Conservation (phyloP, 2,888 invertebrate genomes). For the Suillia variegata region DNA sequence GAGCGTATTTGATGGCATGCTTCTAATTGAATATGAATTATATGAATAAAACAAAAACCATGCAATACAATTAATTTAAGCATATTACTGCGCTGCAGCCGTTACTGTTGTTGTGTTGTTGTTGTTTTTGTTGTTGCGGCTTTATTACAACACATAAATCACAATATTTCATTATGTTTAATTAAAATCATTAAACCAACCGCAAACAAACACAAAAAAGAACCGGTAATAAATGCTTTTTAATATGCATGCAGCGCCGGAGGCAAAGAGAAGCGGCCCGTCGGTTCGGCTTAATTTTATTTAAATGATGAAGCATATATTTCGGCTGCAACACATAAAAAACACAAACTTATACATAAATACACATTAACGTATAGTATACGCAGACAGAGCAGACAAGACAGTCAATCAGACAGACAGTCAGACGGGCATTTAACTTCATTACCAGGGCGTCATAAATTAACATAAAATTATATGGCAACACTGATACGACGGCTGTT, state of each 20-base stretch:
- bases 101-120: too few species aligned
- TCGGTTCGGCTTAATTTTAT: too few species aligned
- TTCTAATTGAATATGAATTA: too few species aligned
- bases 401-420: too few species aligned
- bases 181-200: not conserved
- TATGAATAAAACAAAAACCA: too few species aligned
- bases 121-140: too few species aligned
- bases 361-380: not conserved
- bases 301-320: conserved; percentile 5
- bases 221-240: not conserved
- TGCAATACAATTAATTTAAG: too few species aligned
- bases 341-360: not conserved
- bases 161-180: not conserved
- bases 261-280: too few species aligned
- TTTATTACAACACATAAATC: not conserved
- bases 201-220: not conserved
- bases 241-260: conserved; percentile 1
- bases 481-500: not conserved
- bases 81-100: too few species aligned
- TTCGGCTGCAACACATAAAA: not conserved
- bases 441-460: conserved; percentile 8
- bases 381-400: not conserved
- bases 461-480: conserved; percentile 10
- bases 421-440: conserved; percentile 9
- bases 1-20: too few species aligned